Evolutionary conservation across 2,888 invertebrate genomes (phyloP).

Genomic region (Mechanitis mazaeus): DNA sequence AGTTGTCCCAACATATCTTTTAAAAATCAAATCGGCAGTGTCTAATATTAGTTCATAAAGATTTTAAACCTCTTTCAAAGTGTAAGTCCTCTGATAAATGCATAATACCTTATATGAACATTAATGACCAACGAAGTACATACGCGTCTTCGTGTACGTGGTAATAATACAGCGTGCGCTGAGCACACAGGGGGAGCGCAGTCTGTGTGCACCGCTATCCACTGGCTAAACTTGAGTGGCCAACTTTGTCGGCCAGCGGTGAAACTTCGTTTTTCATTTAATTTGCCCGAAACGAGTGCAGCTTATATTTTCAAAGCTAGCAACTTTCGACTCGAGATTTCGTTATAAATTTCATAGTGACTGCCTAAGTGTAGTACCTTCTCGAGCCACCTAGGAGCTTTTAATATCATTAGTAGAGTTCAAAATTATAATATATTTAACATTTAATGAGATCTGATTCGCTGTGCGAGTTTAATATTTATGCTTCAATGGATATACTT

Average conservation of each 20-base stretch:
- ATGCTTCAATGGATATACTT: constrained; percentile 13
- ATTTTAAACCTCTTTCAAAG: constrained; percentile 16
- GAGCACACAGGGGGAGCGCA: constrained; percentile 26
- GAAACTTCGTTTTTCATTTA: constrained; percentile 74
- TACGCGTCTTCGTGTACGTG: constrained; percentile 17
- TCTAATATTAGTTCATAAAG: constrained; percentile 8
- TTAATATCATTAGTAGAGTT: constrained; percentile 26
- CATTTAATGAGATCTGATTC: constrained; percentile 7
- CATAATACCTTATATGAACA: constrained; percentile 23
- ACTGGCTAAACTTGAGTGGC: constrained; percentile 61
- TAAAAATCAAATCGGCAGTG: background rate
- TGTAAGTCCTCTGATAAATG: constrained; percentile 22
- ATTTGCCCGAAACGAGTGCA: constrained; percentile 72
- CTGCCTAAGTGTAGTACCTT: constrained; percentile 33
- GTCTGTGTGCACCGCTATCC: constrained; percentile 38
- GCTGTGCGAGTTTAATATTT: constrained; percentile 13
- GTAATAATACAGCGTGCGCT: constrained; percentile 28
- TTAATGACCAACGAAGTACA: constrained; percentile 14
- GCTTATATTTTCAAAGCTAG: constrained; percentile 72
- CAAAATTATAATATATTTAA: constrained; percentile 27
- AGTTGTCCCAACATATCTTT: too few species aligned
- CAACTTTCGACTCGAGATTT: constrained; percentile 63
- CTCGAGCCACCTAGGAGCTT: constrained; percentile 24
- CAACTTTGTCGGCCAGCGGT: constrained; percentile 65
- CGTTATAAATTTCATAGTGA: constrained; percentile 69